Evolutionary conservation across 1,140 invertebrate genomes (phyloP), one percentile per base, ranked within the genome.

Genomic region (Mizuhopecten yessoensis): DNA sequence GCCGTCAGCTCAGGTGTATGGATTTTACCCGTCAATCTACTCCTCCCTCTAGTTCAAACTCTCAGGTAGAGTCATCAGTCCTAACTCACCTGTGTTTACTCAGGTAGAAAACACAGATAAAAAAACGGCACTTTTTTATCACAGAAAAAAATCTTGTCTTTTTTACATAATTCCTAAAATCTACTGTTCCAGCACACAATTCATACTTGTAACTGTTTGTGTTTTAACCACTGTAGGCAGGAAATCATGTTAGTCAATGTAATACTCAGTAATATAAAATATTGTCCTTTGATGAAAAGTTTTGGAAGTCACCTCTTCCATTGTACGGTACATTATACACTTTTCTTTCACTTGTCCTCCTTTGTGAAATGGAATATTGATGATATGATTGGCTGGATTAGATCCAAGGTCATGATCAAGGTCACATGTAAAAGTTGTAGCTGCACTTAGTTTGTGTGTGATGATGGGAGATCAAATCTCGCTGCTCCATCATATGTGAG

Each of bases 371-470:
- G 57, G 57, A 75, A 75, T 75, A 75, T 75, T 75, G 17, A 75
- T 75, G 57, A 75, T 75, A 75, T 75, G 57, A 75, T 75, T 75
- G 57, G 57, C n/a, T 75, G 57, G 57, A 75, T 75, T 75, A 75
- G 57, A 75, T 75, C 57, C 57, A 75, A 75, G 57, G 57, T 75
- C 57, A 75, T 75, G 57, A 75, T 75, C 57, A 75, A 75, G 57
- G 57, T 75, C 57, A 75, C 57, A 75, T 75, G 57, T 75, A 75
- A 75, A 75, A 75, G 57, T 75, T n/a, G 5, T 75, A 75, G 57
- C 57, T 75, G 57, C 57, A 75, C 57, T 75, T 75, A 29, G 23
- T 75, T 75, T 75, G 57, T 29, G 57, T 75, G 57, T 75, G n/a
- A 75, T 75, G 57, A 3, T n/a, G 3, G 57, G 57, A 75, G 57